Base-by-base conservation (phyloP, 2,797 vertebrate genomes). In the Polyboroides typus region DNA sequence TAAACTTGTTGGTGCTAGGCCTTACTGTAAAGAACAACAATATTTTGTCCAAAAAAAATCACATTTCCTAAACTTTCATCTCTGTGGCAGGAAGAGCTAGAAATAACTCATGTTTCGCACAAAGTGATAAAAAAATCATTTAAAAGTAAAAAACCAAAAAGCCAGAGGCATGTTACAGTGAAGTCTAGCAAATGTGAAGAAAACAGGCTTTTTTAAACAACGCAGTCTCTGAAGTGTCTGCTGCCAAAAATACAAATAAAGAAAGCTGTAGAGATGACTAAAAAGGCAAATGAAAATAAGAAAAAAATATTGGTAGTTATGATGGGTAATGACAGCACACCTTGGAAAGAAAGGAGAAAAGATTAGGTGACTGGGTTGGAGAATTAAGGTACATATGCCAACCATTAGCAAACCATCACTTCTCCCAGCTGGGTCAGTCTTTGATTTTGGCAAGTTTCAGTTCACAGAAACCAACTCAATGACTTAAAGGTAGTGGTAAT, bases 121-220 rank as follows among this genome's bases (percentile, higher is more conserved):
- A 73, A 31, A 58, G 42, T 76, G 50, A 55, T 81, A 86, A 90
- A 90, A 89, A 89, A 85, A 86, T 17, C 85, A 73, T 34, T 84
- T 78, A 14, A 60, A 92, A 92, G 53, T 27, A 17, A 73, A 74
- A 34, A 2, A 14, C 0, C 19, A 55, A 80, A 79, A 52, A 73
- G 55, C 25, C 34, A n/a, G 55, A 82, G 55, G 38, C 63, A 55
- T 52, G 38, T 70, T 93, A 53, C 55, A 62, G 25, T 48, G 40
- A 93, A 89, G 70, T 88, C 76, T 93, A 93, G n/a, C 60, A 95
- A 85, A 44, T 67, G n/a, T 56, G 58, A 91, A 92, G 63, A 92
- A 89, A 97, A 75, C 4, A 73, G 12, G 2, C 5, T 86, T 89
- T 94, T 90, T 62, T 4, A 72, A 91, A 87, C 40, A 75, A 70